Evolutionary conservation across 2,797 vertebrate genomes (phyloP), one percentile per base, ranked within the genome.

Genomic region (Orientallactaga sibirica): DNA sequence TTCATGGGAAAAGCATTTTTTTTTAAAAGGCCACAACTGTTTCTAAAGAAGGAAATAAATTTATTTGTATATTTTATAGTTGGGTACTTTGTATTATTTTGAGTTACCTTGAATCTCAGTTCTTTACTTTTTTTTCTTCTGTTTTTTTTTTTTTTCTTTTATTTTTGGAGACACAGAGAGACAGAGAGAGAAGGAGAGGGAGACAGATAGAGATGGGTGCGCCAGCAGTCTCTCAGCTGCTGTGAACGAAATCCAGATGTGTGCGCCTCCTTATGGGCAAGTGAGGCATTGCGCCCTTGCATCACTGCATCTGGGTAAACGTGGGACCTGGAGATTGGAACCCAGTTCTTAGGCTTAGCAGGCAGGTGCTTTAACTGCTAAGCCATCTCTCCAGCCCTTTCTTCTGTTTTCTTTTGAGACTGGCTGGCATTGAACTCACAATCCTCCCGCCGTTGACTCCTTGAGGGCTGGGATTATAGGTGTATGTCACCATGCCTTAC

Each of bases 1-100:
- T 91, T 84, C 11, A 43, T 5, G 37, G 41, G 29, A 84, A 25
- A 90, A 68, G 29, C 64, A 75, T 86, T 55, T 24, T 41, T 64
- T 41, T 71, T 83, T 29, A 8, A 25, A 14, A 48, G 48, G 58
- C 58, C 5, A 37, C 24, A 82, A 29, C 62, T 95, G 64, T 90
- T 92, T 88, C 67, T 91, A 64, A 76, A 89, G 43, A 84, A 87
- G 77, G 82, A 76, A 84, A 25, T 70, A 81, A 88, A 77, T 62
- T 43, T 92, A 27, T 79, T 88, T 86, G 29, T 74, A 20, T 66
- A 25, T 78, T 83, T 93, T 27, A 79, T 55, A 92, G 4, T 77
- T 91, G 66, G 73, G 52, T 22, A 62, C 48, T 68, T 88, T 58
- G n/a, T 93, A 80, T 70, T 94, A 22, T 68, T 85, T 91, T 52